Evolutionary conservation across 2,113 vertebrate species (phyloP).

Genomic region (Numenius arquata): DNA sequence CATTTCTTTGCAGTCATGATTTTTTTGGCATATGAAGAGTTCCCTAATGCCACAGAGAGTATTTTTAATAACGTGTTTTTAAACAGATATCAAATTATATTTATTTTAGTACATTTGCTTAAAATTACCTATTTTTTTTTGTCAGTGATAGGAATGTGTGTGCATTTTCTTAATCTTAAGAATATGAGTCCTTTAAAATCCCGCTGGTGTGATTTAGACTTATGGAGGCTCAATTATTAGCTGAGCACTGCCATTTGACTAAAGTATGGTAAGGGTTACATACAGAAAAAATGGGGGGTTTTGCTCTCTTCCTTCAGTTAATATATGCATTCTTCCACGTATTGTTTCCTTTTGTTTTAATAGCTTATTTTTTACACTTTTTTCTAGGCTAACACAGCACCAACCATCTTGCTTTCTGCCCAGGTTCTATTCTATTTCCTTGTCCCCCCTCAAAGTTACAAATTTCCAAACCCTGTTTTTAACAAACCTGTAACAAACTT

Average conservation of each 20-base stretch:
- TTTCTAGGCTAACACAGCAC: neutral
- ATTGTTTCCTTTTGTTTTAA: neutral
- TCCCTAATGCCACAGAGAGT: neutral
- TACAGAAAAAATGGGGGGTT: fast-evolving
- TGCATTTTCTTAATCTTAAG: neutral
- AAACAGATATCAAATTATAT: neutral
- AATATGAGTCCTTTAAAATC: neutral
- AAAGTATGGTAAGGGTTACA: neutral
- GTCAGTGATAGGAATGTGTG: neutral
- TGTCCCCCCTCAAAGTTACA: neutral
- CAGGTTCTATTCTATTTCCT: neutral
- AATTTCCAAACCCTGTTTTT: neutral
- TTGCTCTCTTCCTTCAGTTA: neutral
- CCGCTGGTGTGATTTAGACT: neutral
- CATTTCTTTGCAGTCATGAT: neutral
- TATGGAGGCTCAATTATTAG: neutral
- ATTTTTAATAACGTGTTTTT: neutral
- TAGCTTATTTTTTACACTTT: neutral
- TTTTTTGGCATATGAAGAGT: neutral
- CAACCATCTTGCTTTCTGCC: neutral
- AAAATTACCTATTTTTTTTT: neutral
- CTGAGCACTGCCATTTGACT: neutral
- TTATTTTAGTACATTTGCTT: neutral
- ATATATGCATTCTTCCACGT: neutral
- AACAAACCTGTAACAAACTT: neutral